Evolutionary conservation across 2,113 vertebrate species (phyloP).

Genomic region (Charina bottae): DNA sequence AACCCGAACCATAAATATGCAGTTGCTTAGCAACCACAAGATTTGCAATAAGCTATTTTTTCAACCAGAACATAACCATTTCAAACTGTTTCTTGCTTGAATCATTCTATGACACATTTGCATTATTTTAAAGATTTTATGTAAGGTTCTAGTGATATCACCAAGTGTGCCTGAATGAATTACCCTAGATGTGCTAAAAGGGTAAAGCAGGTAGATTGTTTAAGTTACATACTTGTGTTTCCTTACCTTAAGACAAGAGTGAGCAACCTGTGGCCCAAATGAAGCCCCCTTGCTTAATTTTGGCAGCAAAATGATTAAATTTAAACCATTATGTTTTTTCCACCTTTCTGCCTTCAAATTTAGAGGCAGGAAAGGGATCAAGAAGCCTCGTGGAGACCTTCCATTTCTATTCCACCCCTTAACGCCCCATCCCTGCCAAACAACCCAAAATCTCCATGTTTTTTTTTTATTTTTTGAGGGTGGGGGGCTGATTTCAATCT

Average conservation of each 20-base stretch:
- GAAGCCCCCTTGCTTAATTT: too few species aligned
- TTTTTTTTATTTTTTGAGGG: too few species aligned
- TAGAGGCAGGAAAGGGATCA: too few species aligned
- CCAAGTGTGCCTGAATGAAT: not conserved
- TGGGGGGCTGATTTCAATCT: too few species aligned
- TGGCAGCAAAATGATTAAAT: too few species aligned
- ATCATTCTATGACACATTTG: not conserved
- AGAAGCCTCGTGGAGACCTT: too few species aligned
- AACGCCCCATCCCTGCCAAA: too few species aligned
- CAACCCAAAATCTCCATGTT: too few species aligned
- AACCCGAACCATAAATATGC: not conserved
- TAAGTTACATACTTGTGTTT: not conserved
- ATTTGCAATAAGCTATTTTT: not conserved
- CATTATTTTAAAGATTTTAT: not conserved
- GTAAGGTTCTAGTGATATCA: not conserved
- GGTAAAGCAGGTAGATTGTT: not conserved
- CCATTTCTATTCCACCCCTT: too few species aligned
- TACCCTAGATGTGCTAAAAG: not conserved
- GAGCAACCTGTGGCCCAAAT: too few species aligned
- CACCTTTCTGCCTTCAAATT: too few species aligned
- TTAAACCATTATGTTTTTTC: too few species aligned
- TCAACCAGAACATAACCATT: not conserved
- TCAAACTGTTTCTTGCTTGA: not conserved
- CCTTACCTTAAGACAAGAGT: not conserved
- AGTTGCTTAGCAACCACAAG: conserved; percentile 17